A percentile compares a stretch with the other conserved stretches of the same genome.
These are phyloP conservation scores for Heliothis virescens DNA, from an alignment of 1,140 invertebrate genomes.

Conservation along the genomic window DNA sequence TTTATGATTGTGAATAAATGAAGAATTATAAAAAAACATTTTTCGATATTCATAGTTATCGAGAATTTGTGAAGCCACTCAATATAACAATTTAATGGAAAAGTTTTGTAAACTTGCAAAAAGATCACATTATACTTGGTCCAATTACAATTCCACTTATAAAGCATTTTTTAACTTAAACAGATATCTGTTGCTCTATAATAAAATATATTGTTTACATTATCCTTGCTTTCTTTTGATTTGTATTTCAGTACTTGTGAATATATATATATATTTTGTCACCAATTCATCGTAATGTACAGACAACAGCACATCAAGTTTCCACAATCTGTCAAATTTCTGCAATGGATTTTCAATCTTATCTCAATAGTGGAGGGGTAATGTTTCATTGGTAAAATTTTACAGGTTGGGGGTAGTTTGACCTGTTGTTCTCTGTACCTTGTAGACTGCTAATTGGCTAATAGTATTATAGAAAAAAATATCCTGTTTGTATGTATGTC, in stretches of 20 bases:
- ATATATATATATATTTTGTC: no score
- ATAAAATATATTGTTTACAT: no score
- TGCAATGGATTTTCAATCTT: no score
- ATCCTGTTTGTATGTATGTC: conserved; percentile 5
- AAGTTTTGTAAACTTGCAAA: background rate
- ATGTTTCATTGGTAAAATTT: no score
- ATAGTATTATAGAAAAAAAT: background rate
- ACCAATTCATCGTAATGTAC: no score
- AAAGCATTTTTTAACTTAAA: background rate
- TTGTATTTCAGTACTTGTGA: no score
- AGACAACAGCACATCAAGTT: no score
- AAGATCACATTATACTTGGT: background rate
- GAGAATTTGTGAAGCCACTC: background rate
- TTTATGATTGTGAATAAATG: background rate
- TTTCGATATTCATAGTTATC: background rate
- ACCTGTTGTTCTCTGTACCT: no score
- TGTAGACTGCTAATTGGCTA: background rate
- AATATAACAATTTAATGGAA: background rate
- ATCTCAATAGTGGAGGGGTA: no score
- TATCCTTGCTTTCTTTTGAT: background rate
- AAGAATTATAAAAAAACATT: background rate
- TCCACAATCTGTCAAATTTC: no score
- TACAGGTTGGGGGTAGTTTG: no score
- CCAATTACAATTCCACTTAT: background rate
- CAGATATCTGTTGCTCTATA: no score